Base-by-base conservation (phyloP, 2,113 vertebrate genomes). In the Orycteropus afer region DNA sequence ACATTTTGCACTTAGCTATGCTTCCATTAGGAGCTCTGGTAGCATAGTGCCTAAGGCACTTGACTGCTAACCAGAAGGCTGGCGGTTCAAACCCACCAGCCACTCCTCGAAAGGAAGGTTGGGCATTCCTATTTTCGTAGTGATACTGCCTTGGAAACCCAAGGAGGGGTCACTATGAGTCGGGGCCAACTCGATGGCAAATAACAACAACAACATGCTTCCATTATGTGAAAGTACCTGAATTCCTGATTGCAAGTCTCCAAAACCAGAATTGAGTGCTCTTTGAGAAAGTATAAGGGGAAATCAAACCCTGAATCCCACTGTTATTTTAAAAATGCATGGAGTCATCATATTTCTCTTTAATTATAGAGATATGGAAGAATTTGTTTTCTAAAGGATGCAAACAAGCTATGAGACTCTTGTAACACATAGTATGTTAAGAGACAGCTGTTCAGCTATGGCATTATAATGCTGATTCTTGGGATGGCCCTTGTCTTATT, bases 311-410 rank as follows among this genome's bases (percentile, higher is more conserved):
- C 42, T 61, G 40, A 93, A 77, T 29, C 10, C 7, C 53, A 47
- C 11, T 45, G 42, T n/a, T n/a, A n/a, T 53, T 51, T 22, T 22
- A 63, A 73, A 74, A 23, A 4, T 81, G 34, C 42, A 34, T 89
- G 87, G 55, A 51, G 37, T 37, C 45, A 42, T 67, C 40, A 29
- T 32, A 59, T 32, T 32, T 53, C 59, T 79, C 49, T 29, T 17
- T 29, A 81, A 69, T 73, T 92, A 74, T 15, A 67, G 12, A 84
- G 47, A 34, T 74, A 6, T 65, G 4, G 59, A 80, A 47, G 65
- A 77, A 71, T 51, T 47, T 86, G 34, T 59, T 93, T 80, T 63
- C 86, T 69, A 85, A 82, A 88, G 57, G 67, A 89, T 79, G 59
- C 45, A 78, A 73, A 81, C 23, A 37, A 67, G 32, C 47, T 49